Evolutionary conservation across 2,113 vertebrate genomes (phyloP).

Genomic region (Oenanthe oenanthe): DNA sequence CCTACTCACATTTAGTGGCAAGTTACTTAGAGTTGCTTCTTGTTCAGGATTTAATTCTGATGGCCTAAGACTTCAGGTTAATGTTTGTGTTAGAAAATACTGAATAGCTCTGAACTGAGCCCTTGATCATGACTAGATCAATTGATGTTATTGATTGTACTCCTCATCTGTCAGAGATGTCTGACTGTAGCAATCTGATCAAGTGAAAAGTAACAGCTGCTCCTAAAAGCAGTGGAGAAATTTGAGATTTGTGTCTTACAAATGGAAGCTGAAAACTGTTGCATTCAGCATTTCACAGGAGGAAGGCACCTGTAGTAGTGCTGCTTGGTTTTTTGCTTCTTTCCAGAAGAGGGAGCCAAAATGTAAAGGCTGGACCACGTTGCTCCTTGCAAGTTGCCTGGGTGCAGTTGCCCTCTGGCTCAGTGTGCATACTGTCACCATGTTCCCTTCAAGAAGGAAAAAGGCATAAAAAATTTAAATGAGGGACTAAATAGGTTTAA

Average conservation of each 20-base stretch:
- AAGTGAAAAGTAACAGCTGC: background rate
- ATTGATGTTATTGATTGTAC: background rate
- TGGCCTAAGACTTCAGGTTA: background rate
- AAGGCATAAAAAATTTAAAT: background rate
- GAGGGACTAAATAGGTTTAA: background rate
- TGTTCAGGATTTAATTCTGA: background rate
- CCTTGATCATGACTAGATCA: background rate
- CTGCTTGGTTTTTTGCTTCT: background rate
- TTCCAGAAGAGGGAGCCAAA: slow-evolving; percentile 58
- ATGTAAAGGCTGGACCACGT: background rate
- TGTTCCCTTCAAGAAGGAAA: background rate
- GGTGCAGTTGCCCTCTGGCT: background rate
- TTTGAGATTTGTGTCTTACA: background rate
- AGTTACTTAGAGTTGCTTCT: background rate
- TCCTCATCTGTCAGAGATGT: background rate
- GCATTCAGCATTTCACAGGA: background rate
- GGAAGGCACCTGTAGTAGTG: background rate
- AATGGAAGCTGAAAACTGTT: background rate
- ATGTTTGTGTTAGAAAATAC: background rate
- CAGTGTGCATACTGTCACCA: fast-evolving
- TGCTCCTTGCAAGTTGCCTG: background rate
- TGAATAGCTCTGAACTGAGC: background rate
- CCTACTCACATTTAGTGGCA: background rate
- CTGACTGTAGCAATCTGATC: background rate
- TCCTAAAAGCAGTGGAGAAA: background rate